Base-by-base conservation (phyloP, 2,888 invertebrate genomes). In the Tineola bisselliella region DNA sequence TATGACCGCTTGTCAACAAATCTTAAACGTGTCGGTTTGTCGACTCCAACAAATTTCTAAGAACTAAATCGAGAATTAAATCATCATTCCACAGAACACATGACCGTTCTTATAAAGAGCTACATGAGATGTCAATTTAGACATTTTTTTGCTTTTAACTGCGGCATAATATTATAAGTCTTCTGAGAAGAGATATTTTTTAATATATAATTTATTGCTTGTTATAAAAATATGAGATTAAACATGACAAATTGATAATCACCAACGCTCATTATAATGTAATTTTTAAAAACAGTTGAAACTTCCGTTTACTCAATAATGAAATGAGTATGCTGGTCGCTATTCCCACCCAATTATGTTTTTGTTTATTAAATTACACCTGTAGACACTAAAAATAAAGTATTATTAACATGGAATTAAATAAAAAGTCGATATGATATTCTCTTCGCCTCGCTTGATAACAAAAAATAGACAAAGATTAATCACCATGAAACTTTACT, bases 1-100 rank as follows among this genome's bases (percentile, higher is more conserved):
- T 63, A 17, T 60, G 33, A 38, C 18, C 31, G 44, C 19, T 18
- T 62, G 63, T 63, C 63, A 60, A 62, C 63, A 62, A 59, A 61
- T 52, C 57, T 1, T 31, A 44, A 25, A 43, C 38, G 38, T 38
- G 38, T 38, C 38, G 38, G n/a, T 38, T 30, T 31, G 25, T 59
- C 52, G 61, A 18, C 61, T 33, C 13, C 44, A 52, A 30, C 18
- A 15, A 19, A 61, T 18, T 60, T 60, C 60, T 60, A 12, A 60
- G 60, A 60, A 60, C 38, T 38, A 15, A 48, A 48, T 48, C 48
- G 17, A 17, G n/a, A 48, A 44, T 19, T 18, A 57, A 30, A 57
- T 61, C 61, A 61, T 48, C 48, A 61, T 52, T 61, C 48, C 25
- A 43, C 10, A 31, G 31, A 61, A 59, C 38, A 6, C 56, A 33